Conservation (phyloP, 2,113 vertebrate species). For the Forbesichthys papilliferus region DNA sequence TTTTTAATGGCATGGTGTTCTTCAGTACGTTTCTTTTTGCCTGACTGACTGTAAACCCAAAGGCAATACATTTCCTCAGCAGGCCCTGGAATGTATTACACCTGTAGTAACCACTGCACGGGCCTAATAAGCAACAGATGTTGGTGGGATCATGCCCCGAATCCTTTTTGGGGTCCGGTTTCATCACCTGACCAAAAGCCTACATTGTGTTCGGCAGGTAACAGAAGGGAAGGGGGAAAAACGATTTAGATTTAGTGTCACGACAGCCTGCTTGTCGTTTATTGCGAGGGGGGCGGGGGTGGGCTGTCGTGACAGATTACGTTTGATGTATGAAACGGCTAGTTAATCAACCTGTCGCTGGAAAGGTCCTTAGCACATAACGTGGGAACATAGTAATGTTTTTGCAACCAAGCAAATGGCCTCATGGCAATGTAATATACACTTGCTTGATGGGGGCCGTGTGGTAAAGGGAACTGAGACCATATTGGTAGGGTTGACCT, state of each 20-base stretch:
- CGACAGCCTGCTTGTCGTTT: conserved; percentile 40
- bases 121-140: conserved; percentile 77
- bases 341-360: conserved; percentile 4
- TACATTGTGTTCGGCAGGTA: conserved; percentile 40
- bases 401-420: too few relatives aligned
- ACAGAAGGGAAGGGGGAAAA: conserved; percentile 22
- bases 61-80: conserved; percentile 75
- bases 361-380: conserved; percentile 17
- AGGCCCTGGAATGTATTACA: conserved; percentile 76
- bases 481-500: neutral
- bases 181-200: conserved; percentile 53
- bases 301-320: conserved; percentile 41
- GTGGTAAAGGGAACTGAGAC: neutral
- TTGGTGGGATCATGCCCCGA: conserved; percentile 39
- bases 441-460: neutral
- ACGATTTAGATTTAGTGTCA: conserved; percentile 57
- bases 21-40: conserved; percentile 28
- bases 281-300: conserved; percentile 43
- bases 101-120: conserved; percentile 70
- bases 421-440: too few relatives aligned
- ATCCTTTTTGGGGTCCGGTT: conserved; percentile 58
- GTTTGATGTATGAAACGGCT: conserved; percentile 28
- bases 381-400: conserved; percentile 21
- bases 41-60: conserved; percentile 62
- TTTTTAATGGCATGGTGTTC: conserved; percentile 61